A percentile compares a stretch with the other conserved stretches of the same genome.
Evolutionary conservation across 2,888 invertebrate species (phyloP).

Genomic region (Neoaliturus tenellus): DNA sequence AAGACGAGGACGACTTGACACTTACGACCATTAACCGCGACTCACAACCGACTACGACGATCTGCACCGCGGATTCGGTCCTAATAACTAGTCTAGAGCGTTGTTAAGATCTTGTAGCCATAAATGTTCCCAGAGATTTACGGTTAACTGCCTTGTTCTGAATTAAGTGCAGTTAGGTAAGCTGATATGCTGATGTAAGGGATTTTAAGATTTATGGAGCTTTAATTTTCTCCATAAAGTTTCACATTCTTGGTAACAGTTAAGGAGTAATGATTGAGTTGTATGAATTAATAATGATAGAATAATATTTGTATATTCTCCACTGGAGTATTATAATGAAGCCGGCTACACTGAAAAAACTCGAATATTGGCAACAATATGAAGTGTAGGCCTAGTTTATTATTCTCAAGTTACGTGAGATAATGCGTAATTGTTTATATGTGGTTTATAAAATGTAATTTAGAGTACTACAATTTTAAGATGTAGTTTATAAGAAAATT

Average conservation of each 20-base stretch:
- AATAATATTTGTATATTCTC: no score
- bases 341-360: no score
- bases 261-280: background rate
- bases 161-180: conserved; percentile 30
- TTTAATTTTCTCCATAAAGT: conserved; percentile 22
- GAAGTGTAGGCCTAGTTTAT: no score
- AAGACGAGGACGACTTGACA: background rate
- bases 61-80: background rate
- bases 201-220: conserved; percentile 23
- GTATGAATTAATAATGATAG: background rate
- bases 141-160: conserved; percentile 24
- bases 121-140: conserved; percentile 26
- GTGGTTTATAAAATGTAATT: no score
- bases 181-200: conserved; percentile 30
- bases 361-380: no score
- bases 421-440: no score
- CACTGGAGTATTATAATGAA: no score
- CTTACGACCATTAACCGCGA: conserved; percentile 7
- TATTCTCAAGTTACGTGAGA: no score
- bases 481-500: no score
- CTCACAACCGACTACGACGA: background rate
- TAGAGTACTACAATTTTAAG: no score
- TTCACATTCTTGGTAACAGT: conserved; percentile 12
- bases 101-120: conserved; percentile 24
- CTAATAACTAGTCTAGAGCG: conserved; percentile 11